Percentiles rank a stretch among this genome's conserved stretches.
These are phyloP conservation scores for Scortum barcoo DNA, from an alignment of 2,113 vertebrate species.

Conservation along the genomic window DNA sequence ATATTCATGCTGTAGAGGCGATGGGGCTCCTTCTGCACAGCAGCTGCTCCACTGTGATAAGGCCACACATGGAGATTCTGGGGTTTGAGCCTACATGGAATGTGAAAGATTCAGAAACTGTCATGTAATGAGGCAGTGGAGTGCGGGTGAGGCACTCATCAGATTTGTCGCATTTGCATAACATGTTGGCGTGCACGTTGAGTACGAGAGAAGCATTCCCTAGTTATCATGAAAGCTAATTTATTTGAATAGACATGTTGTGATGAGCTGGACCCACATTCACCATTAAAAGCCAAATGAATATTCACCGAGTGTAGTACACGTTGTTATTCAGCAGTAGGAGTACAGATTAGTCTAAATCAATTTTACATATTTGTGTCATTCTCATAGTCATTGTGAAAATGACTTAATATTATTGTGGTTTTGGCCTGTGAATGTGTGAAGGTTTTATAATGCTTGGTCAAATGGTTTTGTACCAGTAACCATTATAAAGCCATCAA, in stretches of 20 bases:
- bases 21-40: slow-evolving; percentile 48
- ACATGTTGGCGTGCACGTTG: slow-evolving; percentile 18
- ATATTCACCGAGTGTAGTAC: slow-evolving; percentile 11
- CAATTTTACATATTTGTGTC: neutral
- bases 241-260: slow-evolving; percentile 5
- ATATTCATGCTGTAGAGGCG: slow-evolving; percentile 45
- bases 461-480: neutral
- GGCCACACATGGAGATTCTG: slow-evolving; percentile 56
- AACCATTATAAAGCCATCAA: slow-evolving; percentile 14
- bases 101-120: slow-evolving; percentile 42
- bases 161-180: slow-evolving; percentile 57
- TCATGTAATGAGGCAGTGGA: slow-evolving; percentile 55
- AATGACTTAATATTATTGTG: neutral
- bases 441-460: neutral
- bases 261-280: neutral
- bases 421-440: neutral
- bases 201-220: slow-evolving; percentile 10
- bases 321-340: slow-evolving; percentile 7
- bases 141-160: slow-evolving; percentile 24
- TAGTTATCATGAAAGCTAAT: slow-evolving; percentile 39
- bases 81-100: slow-evolving; percentile 36
- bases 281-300: slow-evolving; percentile 30
- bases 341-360: slow-evolving; percentile 20
- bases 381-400: neutral
- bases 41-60: slow-evolving; percentile 64